phyloP scores from a whole-genome alignment of 2,888 invertebrate genomes.

The Nemurella pictetii region DNA sequence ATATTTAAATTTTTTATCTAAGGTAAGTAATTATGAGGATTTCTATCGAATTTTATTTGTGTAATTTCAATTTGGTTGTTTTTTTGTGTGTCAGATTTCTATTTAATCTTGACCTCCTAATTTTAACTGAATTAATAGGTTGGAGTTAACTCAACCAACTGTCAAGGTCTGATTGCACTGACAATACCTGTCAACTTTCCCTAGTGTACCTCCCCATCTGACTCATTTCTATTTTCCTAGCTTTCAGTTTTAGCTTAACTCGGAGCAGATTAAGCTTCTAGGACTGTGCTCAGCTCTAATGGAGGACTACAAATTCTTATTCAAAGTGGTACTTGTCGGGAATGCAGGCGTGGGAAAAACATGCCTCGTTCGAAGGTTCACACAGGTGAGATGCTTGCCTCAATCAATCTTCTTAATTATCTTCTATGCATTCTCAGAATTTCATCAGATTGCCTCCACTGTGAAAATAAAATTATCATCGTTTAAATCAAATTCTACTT shows the following conservation, averaged over 20 bases:
- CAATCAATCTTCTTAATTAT: background rate
- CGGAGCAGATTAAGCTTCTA: background rate
- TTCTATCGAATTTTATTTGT: too few relatives aligned
- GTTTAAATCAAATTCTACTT: too few relatives aligned
- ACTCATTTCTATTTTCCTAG: background rate
- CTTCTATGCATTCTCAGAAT: background rate
- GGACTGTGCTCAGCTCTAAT: conserved; percentile 54
- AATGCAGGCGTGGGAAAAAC: conserved; percentile 99
- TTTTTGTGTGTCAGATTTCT: background rate
- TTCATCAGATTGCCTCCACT: too few relatives aligned
- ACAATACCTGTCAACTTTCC: conserved; percentile 4
- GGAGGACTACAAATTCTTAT: conserved; percentile 99
- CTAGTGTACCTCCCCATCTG: background rate
- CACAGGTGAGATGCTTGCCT: conserved; percentile 65
- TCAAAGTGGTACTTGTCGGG: conserved; percentile 97
- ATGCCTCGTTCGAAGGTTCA: conserved; percentile 93
- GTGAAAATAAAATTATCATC: too few relatives aligned
- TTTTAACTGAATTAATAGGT: background rate
- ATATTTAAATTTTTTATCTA: background rate
- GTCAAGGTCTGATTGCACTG: conserved; percentile 21
- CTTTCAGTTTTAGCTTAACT: background rate
- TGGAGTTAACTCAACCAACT: background rate
- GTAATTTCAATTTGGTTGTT: background rate
- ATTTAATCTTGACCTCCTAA: too few relatives aligned
- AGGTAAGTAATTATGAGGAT: background rate